Evolutionary conservation across 2,113 vertebrate species (phyloP).

Genomic region (Oncorhynchus masou): DNA sequence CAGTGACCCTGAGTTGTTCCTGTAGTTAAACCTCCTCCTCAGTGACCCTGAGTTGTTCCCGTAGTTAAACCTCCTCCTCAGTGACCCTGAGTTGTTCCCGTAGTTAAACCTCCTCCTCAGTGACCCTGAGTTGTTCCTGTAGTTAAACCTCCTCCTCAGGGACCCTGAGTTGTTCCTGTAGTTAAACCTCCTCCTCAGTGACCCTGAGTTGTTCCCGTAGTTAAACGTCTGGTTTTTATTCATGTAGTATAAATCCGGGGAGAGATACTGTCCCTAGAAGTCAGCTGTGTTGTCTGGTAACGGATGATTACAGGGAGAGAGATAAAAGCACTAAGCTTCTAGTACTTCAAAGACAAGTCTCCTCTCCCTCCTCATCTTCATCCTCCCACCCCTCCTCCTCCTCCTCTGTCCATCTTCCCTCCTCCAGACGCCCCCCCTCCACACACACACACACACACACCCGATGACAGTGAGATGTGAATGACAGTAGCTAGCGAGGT

Average conservation of each 20-base stretch:
- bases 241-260: neutral
- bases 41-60: too few relatives aligned
- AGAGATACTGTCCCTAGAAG: slow-evolving; percentile 3
- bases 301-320: slow-evolving; percentile 36
- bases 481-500: neutral
- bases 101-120: too few relatives aligned
- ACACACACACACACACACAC: neutral
- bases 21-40: too few relatives aligned
- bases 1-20: too few relatives aligned
- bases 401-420: slow-evolving; percentile 20
- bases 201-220: too few relatives aligned
- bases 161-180: too few relatives aligned
- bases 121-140: too few relatives aligned
- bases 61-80: too few relatives aligned
- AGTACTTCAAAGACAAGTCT: slow-evolving; percentile 47
- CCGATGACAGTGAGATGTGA: too few relatives aligned
- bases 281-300: slow-evolving; percentile 36
- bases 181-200: too few relatives aligned
- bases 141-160: too few relatives aligned
- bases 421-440: slow-evolving; percentile 10
- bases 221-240: neutral
- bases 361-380: neutral
- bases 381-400: slow-evolving; percentile 9
- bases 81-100: too few relatives aligned
- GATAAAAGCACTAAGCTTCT: slow-evolving; percentile 27